Evolutionary conservation across 2,888 invertebrate species (phyloP).

Genomic region (Stictocephala bisonia): DNA sequence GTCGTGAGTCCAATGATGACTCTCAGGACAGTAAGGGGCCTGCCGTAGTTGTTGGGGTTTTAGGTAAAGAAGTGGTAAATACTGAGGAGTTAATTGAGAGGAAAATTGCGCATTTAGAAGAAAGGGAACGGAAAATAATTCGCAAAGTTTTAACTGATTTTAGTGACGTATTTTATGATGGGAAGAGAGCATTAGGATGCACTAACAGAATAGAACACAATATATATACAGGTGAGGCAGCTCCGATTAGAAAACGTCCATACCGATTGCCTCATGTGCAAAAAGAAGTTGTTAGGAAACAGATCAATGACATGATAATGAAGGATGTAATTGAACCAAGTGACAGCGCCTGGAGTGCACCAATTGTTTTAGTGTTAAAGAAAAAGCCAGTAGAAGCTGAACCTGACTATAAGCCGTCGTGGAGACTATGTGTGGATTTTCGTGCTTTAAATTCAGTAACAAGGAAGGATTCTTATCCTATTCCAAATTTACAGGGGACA

Average conservation of each 20-base stretch:
- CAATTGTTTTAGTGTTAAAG: constrained; percentile 22
- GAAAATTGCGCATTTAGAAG: constrained; percentile 15
- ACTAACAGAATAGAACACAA: constrained; percentile 20
- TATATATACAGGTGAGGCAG: constrained; percentile 26
- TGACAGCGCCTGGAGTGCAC: constrained; percentile 20
- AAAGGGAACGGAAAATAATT: neutral
- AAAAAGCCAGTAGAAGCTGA: constrained; percentile 2
- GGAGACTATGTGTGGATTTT: constrained; percentile 31
- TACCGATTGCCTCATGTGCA: constrained; percentile 27
- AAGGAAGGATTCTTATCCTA: constrained; percentile 19
- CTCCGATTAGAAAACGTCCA: constrained; percentile 13
- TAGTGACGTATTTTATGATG: constrained; percentile 32
- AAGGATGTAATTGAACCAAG: constrained; percentile 27
- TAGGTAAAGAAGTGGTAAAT: neutral
- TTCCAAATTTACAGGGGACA: neutral
- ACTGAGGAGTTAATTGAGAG: constrained; percentile 5
- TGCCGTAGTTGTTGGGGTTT: neutral
- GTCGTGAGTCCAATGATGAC: neutral
- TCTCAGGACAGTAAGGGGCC: neutral
- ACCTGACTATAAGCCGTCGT: neutral
- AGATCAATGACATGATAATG: constrained; percentile 5
- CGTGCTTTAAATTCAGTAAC: constrained; percentile 14
- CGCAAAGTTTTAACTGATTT: constrained; percentile 4
- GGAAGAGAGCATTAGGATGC: neutral
- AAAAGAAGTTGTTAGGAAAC: constrained; percentile 11